Base-by-base conservation (phyloP, 2,113 vertebrate genomes). In the Paraplagusia blochii region DNA sequence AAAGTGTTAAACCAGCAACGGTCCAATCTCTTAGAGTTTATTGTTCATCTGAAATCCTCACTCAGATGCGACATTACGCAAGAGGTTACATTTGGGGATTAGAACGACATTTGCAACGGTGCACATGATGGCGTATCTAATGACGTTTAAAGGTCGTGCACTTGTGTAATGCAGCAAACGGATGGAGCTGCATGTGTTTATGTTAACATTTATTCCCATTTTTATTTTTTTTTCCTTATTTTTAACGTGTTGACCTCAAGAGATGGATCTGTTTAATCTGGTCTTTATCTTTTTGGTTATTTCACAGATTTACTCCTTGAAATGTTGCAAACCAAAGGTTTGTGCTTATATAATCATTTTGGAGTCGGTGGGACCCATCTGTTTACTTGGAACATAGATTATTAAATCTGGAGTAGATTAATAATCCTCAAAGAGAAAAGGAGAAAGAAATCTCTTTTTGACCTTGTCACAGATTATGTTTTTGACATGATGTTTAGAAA, bases 41-140 rank as follows among this genome's bases (percentile, higher is more conserved):
- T 83, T 82, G 69, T 78, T 80, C 53, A 11, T 63, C 64, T 66
- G 46, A 80, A 85, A 82, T 87, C 77, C 76, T 64, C 0, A 11
- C 63, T 12, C 79, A 74, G 82, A 84, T 76, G 58, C 17, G 10
- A 16, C 0, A 70, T 87, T 87, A 87, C 53, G 83, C 80, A 87
- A 87, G 74, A 69, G 80, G 76, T 65, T 66, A 59, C 76, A 39
- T 83, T 83, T 79, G 63, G 72, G 83, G 83, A 87, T 87, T 87
- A 77, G 72, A 72, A 70, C 67, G 47, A 81, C 52, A 18, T 85
- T 82, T 79, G 70, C 81, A 83, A 81, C 79, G 77, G 71, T 76
- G 67, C 50, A 78, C 83, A 69, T 72, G 53, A 69, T 72, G 53
- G 76, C 81, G 79, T 77, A 81, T 74, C 69, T 35, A 34, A n/a